Conservation (phyloP, 2,888 invertebrate species). For the Caenorhabditis sinica region DNA sequence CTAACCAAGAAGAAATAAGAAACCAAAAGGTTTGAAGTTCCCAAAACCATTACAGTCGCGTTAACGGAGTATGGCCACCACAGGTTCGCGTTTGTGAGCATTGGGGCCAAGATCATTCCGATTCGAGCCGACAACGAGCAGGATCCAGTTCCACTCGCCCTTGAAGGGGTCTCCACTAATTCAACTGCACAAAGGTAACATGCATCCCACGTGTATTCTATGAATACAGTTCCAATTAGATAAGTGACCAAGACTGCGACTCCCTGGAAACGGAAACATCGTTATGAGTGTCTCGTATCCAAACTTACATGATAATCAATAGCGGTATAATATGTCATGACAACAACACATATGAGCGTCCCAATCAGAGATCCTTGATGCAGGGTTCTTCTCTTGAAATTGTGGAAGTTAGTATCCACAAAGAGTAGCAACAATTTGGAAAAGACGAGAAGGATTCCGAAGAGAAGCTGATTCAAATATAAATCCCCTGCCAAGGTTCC, state of each 20-base stretch:
- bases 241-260: slow-evolving; percentile 72
- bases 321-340: slow-evolving; percentile 65
- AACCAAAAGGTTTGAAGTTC: slow-evolving; percentile 71
- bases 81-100: slow-evolving; percentile 72
- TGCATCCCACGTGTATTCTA: slow-evolving; percentile 81
- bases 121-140: slow-evolving; percentile 78
- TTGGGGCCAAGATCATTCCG: slow-evolving; percentile 77
- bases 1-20: slow-evolving; percentile 69
- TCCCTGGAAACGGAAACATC: slow-evolving; percentile 65
- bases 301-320: slow-evolving; percentile 60
- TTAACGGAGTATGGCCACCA: slow-evolving; percentile 77
- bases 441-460: slow-evolving; percentile 75
- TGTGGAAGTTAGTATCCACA: slow-evolving; percentile 71
- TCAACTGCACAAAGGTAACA: slow-evolving; percentile 79
- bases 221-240: slow-evolving; percentile 76
- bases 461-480: slow-evolving; percentile 78
- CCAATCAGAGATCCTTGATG: slow-evolving; percentile 77
- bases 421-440: slow-evolving; percentile 74
- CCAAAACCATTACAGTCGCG: slow-evolving; percentile 73
- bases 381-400: slow-evolving; percentile 76
- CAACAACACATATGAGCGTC: slow-evolving; percentile 72
- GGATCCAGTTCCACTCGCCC: slow-evolving; percentile 75
- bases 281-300: neutral
- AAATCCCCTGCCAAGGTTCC: slow-evolving; percentile 77
- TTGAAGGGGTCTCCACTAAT: slow-evolving; percentile 75